phyloP scores from a whole-genome alignment of 2,113 vertebrate species.

The Mus spicilegus region DNA sequence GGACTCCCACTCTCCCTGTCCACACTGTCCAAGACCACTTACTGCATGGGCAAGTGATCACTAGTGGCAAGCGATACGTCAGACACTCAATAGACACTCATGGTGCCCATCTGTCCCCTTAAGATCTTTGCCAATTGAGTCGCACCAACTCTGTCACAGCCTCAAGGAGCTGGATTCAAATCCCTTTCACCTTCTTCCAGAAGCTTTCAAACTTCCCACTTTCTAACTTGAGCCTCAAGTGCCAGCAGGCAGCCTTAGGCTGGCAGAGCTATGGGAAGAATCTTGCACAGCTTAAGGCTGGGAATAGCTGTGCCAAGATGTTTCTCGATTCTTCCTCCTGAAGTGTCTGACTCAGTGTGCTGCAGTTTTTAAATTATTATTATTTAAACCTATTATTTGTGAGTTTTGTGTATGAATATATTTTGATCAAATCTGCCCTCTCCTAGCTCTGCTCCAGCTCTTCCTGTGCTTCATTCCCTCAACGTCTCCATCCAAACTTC shows the following conservation, averaged over 20 bases:
- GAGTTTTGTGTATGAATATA: background rate
- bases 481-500: background rate
- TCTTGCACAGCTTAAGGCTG: background rate
- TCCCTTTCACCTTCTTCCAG: conserved; percentile 59
- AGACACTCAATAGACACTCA: background rate
- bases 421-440: background rate
- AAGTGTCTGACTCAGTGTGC: background rate
- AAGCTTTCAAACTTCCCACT: conserved; percentile 77
- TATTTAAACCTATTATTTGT: background rate
- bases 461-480: background rate
- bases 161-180: background rate
- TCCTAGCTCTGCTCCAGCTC: background rate
- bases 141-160: background rate
- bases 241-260: conserved; percentile 32
- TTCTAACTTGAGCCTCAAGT: conserved; percentile 76
- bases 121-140: background rate
- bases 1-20: conserved; percentile 60
- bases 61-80: conserved; percentile 58
- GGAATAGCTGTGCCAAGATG: background rate
- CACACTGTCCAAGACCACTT: conserved; percentile 39
- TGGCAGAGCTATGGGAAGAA: background rate
- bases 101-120: background rate
- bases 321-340: accelerated
- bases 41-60: conserved; percentile 59
- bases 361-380: background rate